Conservation (phyloP, 2,113 vertebrate species). For the Paramisgurnus dabryanus region DNA sequence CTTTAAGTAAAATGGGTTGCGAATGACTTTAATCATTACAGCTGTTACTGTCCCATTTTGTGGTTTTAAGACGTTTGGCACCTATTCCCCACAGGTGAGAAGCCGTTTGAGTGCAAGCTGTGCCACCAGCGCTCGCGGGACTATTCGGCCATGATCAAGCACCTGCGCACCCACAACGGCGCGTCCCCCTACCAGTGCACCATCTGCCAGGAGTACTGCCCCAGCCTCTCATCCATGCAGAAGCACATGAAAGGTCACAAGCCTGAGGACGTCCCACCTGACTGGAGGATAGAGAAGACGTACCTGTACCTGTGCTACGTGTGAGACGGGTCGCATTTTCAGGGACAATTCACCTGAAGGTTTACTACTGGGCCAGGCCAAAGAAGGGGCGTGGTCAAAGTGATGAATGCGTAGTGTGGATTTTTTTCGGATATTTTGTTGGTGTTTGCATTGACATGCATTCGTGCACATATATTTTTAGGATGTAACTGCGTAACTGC, state of each 20-base stretch:
- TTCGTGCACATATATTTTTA: constrained; percentile 30
- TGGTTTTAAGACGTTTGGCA: not conserved
- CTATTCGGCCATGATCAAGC: constrained; percentile 99
- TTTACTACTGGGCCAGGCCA: constrained; percentile 42
- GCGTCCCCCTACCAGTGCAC: constrained; percentile 99
- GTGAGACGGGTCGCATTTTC: constrained; percentile 70
- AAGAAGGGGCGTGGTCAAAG: constrained; percentile 28
- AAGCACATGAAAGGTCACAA: constrained; percentile 99
- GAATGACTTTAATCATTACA: not conserved
- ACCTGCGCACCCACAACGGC: constrained; percentile 98
- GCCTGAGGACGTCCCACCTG: constrained; percentile 93
- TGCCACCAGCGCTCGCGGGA: constrained; percentile 98
- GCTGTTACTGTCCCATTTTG: not conserved
- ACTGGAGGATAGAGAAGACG: constrained; percentile 99
- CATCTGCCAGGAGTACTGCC: constrained; percentile 98
- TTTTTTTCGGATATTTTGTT: constrained; percentile 10
- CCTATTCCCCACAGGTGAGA: constrained; percentile 83
- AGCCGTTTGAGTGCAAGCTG: constrained; percentile 98
- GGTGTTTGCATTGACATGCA: constrained; percentile 29
- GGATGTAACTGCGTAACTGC: constrained; percentile 30
- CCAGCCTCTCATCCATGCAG: constrained; percentile 98
- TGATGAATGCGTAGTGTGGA: constrained; percentile 27
- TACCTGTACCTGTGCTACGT: constrained; percentile 98
- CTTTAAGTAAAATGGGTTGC: too few species aligned
- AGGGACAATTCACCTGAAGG: constrained; percentile 12